These are phyloP conservation scores for Drosophila monieri DNA, from an alignment of 2,888 invertebrate genomes.

Conservation along the genomic window DNA sequence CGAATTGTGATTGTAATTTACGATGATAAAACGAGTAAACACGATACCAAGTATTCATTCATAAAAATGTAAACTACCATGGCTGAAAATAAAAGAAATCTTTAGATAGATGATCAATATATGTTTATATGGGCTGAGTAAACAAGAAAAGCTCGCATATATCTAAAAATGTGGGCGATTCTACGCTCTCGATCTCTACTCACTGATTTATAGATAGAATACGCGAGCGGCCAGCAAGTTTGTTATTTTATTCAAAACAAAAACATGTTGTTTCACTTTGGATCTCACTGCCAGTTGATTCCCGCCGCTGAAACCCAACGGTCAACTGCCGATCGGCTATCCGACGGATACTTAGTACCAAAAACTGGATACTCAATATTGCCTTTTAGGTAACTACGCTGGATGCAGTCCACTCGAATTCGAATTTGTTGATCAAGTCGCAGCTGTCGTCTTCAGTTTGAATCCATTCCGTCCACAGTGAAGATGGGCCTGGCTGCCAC, in stretches of 20 bases:
- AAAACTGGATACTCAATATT: conserved; percentile 53
- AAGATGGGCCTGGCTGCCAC: conserved; percentile 74
- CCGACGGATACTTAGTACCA: conserved; percentile 39
- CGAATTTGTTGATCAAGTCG: conserved; percentile 49
- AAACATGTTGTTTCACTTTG: conserved; percentile 53
- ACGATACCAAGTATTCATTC: conserved; percentile 59
- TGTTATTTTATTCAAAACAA: conserved; percentile 48
- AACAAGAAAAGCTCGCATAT: conserved; percentile 31
- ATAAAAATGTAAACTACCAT: conserved; percentile 68
- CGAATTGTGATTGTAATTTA: conserved; percentile 68
- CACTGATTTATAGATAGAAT: conserved; percentile 38
- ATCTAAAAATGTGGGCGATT: conserved; percentile 57
- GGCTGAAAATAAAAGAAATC: conserved; percentile 21
- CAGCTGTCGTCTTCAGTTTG: conserved; percentile 31
- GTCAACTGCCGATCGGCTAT: conserved; percentile 55
- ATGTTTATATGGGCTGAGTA: conserved; percentile 28
- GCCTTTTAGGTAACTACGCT: conserved; percentile 59
- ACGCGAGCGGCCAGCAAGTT: conserved; percentile 27
- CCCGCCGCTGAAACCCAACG: conserved; percentile 62
- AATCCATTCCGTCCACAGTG: conserved; percentile 14
- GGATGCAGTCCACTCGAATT: conserved; percentile 58
- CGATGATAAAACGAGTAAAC: conserved; percentile 36
- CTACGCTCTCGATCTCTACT: conserved; percentile 60
- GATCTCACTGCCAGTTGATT: conserved; percentile 56
- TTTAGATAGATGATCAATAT: conserved; percentile 11